Evolutionary conservation across 1,140 invertebrate species (phyloP), one percentile per base, ranked within the genome.

Genomic region (Drosophila punjabiensis): DNA sequence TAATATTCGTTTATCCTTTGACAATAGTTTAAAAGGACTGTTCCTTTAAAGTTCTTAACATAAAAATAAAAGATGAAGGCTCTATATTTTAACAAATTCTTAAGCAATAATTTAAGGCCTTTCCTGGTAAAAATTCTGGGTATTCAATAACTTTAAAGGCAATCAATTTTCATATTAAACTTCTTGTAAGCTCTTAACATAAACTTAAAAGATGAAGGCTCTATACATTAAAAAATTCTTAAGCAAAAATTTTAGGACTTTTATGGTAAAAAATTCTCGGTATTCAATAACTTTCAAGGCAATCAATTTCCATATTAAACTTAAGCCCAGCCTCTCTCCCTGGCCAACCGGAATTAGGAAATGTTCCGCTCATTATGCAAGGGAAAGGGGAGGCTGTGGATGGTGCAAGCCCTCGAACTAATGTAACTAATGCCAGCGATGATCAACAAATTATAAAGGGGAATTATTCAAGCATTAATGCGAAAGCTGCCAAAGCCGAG

Each of bases 401-500:
- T 35, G 39, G 2, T 41, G 73, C 30, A 60, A 74, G 37, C 55
- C 68, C 59, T 59, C 37, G 81, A 85, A 90, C 81, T 85, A 84
- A 89, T 88, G 81, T 88, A 61, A 78, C 84, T 86, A 84, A 84
- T 84, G 67, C 82, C 41, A 43, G 62, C 39, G 52, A 88, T 81
- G 76, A 87, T 86, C 69, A 82, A 79, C 68, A 62, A 82, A 80
- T 79, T 90, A 82, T 82, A 67, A 73, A 66, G 52, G 65, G 58
- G 71, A 86, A 86, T 90, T 85, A 89, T 86, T 89, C 86, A 90
- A 82, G 86, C 85, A 85, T 90, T 90, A 90, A 90, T 90, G 73
- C 65, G 76, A 89, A 80, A 74, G 71, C 84, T 82, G 86, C 86
- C 86, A 89, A 89, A 89, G 75, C 79, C 61, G 86, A 89, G 86